Evolutionary conservation across 2,113 vertebrate genomes (phyloP), one percentile per base, ranked within the genome.

Genomic region (Callionymus lyra): DNA sequence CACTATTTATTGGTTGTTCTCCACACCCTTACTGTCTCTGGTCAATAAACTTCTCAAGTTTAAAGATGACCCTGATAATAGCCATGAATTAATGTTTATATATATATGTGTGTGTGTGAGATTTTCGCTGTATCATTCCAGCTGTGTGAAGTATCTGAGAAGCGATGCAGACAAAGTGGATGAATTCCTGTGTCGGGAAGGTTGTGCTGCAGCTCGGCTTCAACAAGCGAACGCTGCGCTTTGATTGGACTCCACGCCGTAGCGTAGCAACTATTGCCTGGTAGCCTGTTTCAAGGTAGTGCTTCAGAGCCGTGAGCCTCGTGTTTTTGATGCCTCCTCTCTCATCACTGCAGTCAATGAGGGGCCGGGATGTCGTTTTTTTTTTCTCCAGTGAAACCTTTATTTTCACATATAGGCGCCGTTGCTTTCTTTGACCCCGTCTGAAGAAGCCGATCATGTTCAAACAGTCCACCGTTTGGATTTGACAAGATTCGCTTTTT

Each of bases 191-290:
- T 47, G 57, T 67, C 61, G 39, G 50, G 48, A 56, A 52, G 59
- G 56, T 43, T 50, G 62, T 50, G 53, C 56, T 62, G 69, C 67
- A 57, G 69, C 59, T 77, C 62, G 66, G 47, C 56, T 71, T 72
- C 65, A 43, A 57, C 39, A 16, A 74, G 70, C 63, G 52, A 63
- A 50, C 60, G 16, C 63, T 53, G 59, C 65, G 53, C 76, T 76
- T 68, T 74, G 67, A 74, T 56, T 68, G 59, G 54, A 52, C 59
- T 68, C 74, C 41, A 58, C 58, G 16, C 10, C 16, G 72, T 82
- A 77, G 56, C 79, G 47, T 82, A 82, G 76, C 79, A 79, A 79
- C 74, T 65, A 72, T 72, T 72, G 74, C 74, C 62, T 63, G 68
- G 74, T 62, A 70, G 66, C 66, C 68, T 48, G 70, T 54, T 70